Evolutionary conservation across 2,888 invertebrate species (phyloP).

Genomic region (Chesias legatella): DNA sequence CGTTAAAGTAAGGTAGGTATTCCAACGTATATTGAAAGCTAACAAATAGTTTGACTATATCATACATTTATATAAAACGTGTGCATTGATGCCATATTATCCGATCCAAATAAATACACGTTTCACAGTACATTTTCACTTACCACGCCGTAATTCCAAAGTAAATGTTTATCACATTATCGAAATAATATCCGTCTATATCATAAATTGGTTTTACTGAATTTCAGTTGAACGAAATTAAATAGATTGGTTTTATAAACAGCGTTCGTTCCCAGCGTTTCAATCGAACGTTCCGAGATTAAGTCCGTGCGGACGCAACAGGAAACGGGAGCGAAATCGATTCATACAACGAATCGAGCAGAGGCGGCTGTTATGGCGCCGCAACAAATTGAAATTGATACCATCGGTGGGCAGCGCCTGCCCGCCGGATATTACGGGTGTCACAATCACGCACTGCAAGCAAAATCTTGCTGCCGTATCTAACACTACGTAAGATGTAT

Average conservation of each 20-base stretch:
- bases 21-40: too few relatives aligned
- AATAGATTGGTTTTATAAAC: conserved; percentile 49
- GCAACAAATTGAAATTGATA: conserved; percentile 80
- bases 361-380: conserved; percentile 69
- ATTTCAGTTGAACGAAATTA: conserved; percentile 48
- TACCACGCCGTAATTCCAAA: background rate
- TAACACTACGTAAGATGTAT: conserved; percentile 47
- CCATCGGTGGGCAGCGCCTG: conserved; percentile 69
- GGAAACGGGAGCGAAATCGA: conserved; percentile 75
- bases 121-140: conserved; percentile 2
- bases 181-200: conserved; percentile 31
- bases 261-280: conserved; percentile 50
- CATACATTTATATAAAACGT: too few relatives aligned
- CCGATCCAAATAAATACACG: too few relatives aligned
- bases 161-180: conserved; percentile 32
- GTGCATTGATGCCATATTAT: too few relatives aligned
- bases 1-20: too few relatives aligned
- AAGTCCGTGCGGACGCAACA: conserved; percentile 69
- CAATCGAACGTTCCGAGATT: conserved; percentile 66
- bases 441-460: conserved; percentile 72
- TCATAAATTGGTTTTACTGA: conserved; percentile 45
- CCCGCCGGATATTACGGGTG: conserved; percentile 76
- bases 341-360: conserved; percentile 69
- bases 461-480: conserved; percentile 36
- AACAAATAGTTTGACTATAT: too few relatives aligned